Evolutionary conservation across 2,113 vertebrate species (phyloP).

Genomic region (Candoia aspera): DNA sequence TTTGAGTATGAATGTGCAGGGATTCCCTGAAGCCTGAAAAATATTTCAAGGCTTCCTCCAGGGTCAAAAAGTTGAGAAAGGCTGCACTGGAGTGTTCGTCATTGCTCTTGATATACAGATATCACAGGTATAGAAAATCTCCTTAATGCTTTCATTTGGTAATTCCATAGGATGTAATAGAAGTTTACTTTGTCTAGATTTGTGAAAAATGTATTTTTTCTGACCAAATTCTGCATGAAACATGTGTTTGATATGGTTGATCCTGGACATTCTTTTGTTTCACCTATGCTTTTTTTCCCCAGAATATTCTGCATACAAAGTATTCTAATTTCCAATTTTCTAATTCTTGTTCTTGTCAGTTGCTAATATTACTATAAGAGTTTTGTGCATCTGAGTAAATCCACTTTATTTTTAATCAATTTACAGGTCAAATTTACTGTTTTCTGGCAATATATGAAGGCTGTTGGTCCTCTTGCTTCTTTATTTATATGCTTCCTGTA

Average conservation of each 20-base stretch:
- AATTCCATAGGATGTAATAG: neutral
- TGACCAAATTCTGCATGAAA: neutral
- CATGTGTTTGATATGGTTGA: neutral
- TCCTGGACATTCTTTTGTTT: neutral
- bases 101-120: neutral
- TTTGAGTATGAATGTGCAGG: too few species aligned
- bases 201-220: neutral
- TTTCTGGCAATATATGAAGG: constrained; percentile 88
- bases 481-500: constrained; percentile 84
- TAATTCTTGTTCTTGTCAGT: neutral
- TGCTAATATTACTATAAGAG: neutral
- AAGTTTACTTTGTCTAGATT: neutral
- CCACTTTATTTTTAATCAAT: constrained; percentile 9
- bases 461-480: constrained; percentile 76
- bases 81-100: neutral
- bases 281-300: neutral
- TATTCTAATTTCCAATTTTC: neutral
- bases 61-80: too few species aligned
- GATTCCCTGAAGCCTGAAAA: too few species aligned
- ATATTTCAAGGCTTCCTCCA: too few species aligned
- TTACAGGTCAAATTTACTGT: constrained; percentile 87
- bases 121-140: neutral
- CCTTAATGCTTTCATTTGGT: neutral
- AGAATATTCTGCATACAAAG: neutral
- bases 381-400: constrained; percentile 6